These are phyloP conservation scores for Pygoscelis adeliae DNA, from an alignment of 2,113 vertebrate genomes.

Conservation along the genomic window DNA sequence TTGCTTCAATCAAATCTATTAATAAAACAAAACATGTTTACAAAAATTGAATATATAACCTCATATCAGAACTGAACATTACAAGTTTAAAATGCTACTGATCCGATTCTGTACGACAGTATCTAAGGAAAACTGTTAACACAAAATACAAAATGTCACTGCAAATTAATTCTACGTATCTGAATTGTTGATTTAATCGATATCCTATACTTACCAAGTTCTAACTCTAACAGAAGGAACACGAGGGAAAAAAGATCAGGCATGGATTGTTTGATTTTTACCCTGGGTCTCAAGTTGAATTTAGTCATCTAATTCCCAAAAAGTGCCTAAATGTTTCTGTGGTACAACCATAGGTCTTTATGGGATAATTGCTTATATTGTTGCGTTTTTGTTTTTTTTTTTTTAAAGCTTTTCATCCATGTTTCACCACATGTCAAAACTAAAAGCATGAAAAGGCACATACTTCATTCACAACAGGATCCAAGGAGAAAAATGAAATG, in stretches of 20 bases:
- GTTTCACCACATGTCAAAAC: neutral
- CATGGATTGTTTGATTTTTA: rapidly evolving
- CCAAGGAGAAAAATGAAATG: neutral
- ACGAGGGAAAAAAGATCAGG: neutral
- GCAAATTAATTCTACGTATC: neutral
- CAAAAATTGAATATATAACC: neutral
- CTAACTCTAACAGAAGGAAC: neutral
- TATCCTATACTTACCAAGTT: neutral
- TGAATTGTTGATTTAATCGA: neutral
- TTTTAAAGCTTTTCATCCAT: neutral
- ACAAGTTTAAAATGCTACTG: neutral
- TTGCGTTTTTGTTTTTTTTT: neutral
- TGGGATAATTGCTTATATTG: neutral
- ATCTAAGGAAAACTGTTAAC: neutral
- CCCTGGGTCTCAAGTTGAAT: neutral
- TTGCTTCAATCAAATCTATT: constrained; percentile 95
- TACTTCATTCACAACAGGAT: neutral
- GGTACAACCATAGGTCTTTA: neutral
- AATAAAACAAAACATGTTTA: neutral
- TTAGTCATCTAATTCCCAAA: neutral
- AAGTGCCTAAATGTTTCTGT: neutral
- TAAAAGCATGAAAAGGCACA: neutral
- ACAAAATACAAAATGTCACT: neutral
- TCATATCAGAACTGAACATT: neutral
- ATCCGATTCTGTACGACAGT: neutral